Evolutionary conservation across 2,888 invertebrate genomes (phyloP).

Genomic region (Nomada flava): DNA sequence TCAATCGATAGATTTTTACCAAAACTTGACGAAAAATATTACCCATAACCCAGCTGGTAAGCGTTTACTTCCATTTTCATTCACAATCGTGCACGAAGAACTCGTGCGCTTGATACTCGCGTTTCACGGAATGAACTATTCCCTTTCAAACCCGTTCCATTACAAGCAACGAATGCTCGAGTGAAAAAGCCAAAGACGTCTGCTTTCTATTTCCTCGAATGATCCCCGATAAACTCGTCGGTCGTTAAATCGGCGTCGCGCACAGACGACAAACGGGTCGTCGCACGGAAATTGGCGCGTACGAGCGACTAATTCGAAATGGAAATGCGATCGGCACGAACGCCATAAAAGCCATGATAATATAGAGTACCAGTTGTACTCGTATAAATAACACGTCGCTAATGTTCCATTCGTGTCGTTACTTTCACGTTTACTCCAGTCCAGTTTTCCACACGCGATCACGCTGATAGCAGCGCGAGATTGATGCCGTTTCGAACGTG

Average conservation of each 20-base stretch:
- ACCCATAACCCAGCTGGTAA: too few relatives aligned
- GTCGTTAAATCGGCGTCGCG: neutral
- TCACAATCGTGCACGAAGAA: too few relatives aligned
- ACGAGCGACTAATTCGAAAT: slow-evolving; percentile 21
- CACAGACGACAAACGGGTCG: neutral
- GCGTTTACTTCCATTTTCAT: too few relatives aligned
- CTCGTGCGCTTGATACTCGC: too few relatives aligned
- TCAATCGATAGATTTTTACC: too few relatives aligned
- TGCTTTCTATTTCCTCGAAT: too few relatives aligned
- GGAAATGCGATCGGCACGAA: slow-evolving; percentile 5
- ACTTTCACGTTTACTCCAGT: neutral
- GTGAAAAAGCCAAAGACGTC: too few relatives aligned
- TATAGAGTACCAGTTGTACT: neutral
- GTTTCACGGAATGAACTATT: too few relatives aligned
- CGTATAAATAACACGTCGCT: slow-evolving; percentile 1
- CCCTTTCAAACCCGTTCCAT: too few relatives aligned
- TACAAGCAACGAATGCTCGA: too few relatives aligned
- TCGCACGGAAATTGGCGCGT: neutral
- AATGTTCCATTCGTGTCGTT: slow-evolving; percentile 3
- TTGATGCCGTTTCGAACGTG: neutral
- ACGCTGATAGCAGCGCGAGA: slow-evolving; percentile 7
- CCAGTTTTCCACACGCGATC: slow-evolving; percentile 13
- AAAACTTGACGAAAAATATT: too few relatives aligned
- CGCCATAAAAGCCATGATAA: neutral
- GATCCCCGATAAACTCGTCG: neutral